Conservation (phyloP, 2,797 vertebrate species). For the Pyrrhura leucotis region DNA sequence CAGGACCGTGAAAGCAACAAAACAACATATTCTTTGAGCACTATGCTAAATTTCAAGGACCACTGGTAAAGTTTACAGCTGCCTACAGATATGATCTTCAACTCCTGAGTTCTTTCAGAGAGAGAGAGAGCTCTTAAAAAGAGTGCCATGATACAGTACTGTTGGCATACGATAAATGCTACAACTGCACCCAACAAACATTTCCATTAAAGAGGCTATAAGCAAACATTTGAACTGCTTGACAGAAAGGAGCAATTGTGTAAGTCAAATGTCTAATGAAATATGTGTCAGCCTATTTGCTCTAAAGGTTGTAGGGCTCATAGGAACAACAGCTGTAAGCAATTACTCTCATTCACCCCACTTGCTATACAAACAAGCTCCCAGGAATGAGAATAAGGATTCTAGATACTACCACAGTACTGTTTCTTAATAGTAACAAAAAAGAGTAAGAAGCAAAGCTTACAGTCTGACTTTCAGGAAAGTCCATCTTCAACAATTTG, state of each 20-base stretch:
- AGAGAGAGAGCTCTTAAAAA: not conserved
- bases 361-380: not conserved
- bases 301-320: not conserved
- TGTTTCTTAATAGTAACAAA: not conserved
- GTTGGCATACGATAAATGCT: not conserved
- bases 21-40: not conserved
- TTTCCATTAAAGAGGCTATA: not conserved
- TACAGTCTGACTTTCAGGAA: constrained; percentile 95
- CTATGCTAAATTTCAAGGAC: not conserved
- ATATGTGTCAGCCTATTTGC: not conserved
- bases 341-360: not conserved
- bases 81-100: not conserved
- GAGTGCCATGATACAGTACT: not conserved
- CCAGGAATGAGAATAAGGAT: not conserved
- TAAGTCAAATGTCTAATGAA: not conserved
- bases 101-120: not conserved
- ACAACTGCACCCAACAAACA: not conserved
- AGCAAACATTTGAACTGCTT: not conserved
- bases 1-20: not conserved
- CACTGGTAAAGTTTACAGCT: not conserved
- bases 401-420: not conserved
- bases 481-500: constrained; percentile 97
- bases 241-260: not conserved
- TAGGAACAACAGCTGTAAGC: not conserved
- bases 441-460: constrained; percentile 44